Evolutionary conservation across 2,888 invertebrate genomes (phyloP).

Genomic region (Philopedon plagiatum): DNA sequence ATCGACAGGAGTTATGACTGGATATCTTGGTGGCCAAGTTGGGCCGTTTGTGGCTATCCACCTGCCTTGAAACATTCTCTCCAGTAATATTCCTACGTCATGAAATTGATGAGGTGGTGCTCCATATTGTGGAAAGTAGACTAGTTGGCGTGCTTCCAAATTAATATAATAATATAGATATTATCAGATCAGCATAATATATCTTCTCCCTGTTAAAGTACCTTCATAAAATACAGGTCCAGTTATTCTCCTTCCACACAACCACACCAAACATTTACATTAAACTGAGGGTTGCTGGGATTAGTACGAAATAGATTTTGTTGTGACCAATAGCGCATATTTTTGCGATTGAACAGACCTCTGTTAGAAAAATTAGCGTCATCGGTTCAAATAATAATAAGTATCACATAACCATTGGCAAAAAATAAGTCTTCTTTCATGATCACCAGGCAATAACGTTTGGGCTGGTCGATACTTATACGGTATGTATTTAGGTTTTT

Average conservation of each 20-base stretch:
- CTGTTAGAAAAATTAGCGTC: no score
- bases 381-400: background rate
- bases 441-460: conserved; percentile 5
- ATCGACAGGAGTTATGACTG: background rate
- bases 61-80: background rate
- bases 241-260: no score
- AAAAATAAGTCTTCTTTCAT: background rate
- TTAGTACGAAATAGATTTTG: no score
- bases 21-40: background rate
- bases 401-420: background rate
- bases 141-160: background rate
- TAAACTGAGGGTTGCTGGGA: no score
- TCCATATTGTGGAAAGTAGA: no score
- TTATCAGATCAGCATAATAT: background rate
- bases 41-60: background rate
- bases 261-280: no score
- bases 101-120: background rate
- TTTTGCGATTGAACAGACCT: no score
- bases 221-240: no score
- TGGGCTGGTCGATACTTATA: conserved; percentile 2
- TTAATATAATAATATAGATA: background rate
- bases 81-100: background rate
- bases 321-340: no score
- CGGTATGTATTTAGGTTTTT: background rate
- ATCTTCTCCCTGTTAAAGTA: background rate